Evolutionary conservation across 2,113 vertebrate genomes (phyloP).

Genomic region (Nothobranchius furzeri): DNA sequence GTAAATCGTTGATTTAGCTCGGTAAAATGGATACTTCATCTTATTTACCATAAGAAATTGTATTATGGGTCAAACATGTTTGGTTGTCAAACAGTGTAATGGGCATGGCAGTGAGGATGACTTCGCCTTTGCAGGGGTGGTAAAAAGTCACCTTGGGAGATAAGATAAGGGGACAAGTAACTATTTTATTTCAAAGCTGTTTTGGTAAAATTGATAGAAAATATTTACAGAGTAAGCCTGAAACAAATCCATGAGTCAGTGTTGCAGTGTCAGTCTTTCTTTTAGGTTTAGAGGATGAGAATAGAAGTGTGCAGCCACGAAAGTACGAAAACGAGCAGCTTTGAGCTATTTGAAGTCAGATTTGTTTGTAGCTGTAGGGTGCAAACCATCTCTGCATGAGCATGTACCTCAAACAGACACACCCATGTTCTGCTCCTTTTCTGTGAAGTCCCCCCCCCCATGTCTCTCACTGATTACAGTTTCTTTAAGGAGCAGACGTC

Average conservation of each 20-base stretch:
- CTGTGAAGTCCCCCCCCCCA: slow-evolving; percentile 19
- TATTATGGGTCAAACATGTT: not conserved
- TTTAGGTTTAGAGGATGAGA: not conserved
- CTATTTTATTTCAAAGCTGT: not conserved
- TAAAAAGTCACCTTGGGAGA: not conserved
- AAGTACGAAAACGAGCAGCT: slow-evolving; percentile 12
- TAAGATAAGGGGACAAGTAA: no score
- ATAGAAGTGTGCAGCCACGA: slow-evolving; percentile 4
- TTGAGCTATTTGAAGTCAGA: slow-evolving; percentile 28
- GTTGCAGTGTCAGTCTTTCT: not conserved
- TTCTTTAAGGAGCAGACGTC: slow-evolving; percentile 58
- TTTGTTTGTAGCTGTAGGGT: slow-evolving; percentile 40
- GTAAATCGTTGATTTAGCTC: slow-evolving; percentile 4
- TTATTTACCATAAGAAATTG: not conserved
- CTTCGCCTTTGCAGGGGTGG: not conserved
- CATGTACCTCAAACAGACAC: slow-evolving; percentile 15
- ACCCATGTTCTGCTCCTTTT: slow-evolving; percentile 25
- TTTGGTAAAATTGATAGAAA: not conserved
- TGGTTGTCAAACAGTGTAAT: no score
- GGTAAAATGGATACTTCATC: not conserved
- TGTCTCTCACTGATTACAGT: slow-evolving; percentile 58
- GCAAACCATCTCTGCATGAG: slow-evolving; percentile 31
- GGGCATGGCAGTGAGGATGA: no score
- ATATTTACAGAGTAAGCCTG: not conserved
- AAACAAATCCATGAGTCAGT: not conserved